Evolutionary conservation across 2,113 vertebrate species (phyloP), one percentile per base, ranked within the genome.

Genomic region (Gnathonemus longibarbis): DNA sequence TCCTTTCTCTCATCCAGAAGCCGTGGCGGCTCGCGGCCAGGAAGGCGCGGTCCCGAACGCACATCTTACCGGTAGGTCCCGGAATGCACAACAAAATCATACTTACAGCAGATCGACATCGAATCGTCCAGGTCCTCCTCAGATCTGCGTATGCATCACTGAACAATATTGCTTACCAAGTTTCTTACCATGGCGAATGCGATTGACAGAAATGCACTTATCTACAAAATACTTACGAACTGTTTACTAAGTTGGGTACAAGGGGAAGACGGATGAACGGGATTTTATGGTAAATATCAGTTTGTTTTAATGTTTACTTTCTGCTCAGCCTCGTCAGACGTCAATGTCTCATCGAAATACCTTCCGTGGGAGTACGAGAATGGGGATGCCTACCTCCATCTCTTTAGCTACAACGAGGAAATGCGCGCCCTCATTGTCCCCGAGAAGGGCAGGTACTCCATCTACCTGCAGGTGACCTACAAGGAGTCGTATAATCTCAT

Each of bases 401-500:
- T 90, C 7, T 94, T 95, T 84, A n/a, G 0, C 0, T 92, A 91
- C 89, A 62, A 53, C 8, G 0, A 56, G 49, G 7, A 52, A n/a
- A 5, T 10, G 0, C 89, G 86, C 8, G 27, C 31, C 39, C 93
- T 96, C 1, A 17, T 85, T 5, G 92, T 95, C 9, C 94, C 90
- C 46, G 88, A 15, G 13, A 0, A 0, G 0, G 95, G 95, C 35
- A 0, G 49, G 10, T 96, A 95, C 93, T 91, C 88, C 21, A 52
- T 96, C 17, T 93, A 91, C 84, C 91, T 96, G 90, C 95, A 95
- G 93, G 85, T 95, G 48, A 93, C 94, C 2, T 95, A 93, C 46
- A 24, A 42, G n/a, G 3, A 17, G 0, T 0, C 2, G 0, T 0
- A 0, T 0, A 0, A 17, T 0, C 0, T 42, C 15, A 15, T 0